A percentile compares a stretch with the other conserved stretches of the same genome.
Evolutionary conservation across 2,113 vertebrate genomes (phyloP).

Genomic region (Pelusios castaneus): DNA sequence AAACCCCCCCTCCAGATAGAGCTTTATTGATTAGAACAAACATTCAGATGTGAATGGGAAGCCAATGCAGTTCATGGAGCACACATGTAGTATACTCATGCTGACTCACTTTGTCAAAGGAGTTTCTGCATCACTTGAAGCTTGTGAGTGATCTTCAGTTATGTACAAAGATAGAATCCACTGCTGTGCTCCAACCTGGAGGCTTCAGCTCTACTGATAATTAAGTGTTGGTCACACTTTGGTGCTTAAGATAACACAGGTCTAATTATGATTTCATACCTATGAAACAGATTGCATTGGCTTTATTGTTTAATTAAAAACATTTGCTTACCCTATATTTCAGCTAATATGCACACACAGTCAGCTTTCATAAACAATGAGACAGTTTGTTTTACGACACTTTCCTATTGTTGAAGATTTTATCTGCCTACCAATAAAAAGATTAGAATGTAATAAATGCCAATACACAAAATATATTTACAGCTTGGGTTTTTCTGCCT

Average conservation of each 20-base stretch:
- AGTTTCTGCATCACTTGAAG: background rate
- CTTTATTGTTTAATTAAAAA: background rate
- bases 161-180: background rate
- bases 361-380: background rate
- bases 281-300: background rate
- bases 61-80: background rate
- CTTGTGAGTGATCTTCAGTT: slow-evolving; percentile 13
- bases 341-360: fast-evolving
- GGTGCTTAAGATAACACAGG: background rate
- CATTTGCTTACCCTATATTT: background rate
- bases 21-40: background rate
- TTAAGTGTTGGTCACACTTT: background rate
- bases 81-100: background rate
- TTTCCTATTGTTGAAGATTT: background rate
- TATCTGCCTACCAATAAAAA: background rate
- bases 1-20: fast-evolving
- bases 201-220: background rate
- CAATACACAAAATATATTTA: background rate
- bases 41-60: background rate
- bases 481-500: background rate
- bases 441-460: background rate
- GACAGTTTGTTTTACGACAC: background rate
- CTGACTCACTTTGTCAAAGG: background rate
- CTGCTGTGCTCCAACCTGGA: fast-evolving
- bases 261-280: background rate